Evolutionary conservation across 2,888 invertebrate species (phyloP), one percentile per base, ranked within the genome.

Genomic region (Caenorhabditis wallacei): DNA sequence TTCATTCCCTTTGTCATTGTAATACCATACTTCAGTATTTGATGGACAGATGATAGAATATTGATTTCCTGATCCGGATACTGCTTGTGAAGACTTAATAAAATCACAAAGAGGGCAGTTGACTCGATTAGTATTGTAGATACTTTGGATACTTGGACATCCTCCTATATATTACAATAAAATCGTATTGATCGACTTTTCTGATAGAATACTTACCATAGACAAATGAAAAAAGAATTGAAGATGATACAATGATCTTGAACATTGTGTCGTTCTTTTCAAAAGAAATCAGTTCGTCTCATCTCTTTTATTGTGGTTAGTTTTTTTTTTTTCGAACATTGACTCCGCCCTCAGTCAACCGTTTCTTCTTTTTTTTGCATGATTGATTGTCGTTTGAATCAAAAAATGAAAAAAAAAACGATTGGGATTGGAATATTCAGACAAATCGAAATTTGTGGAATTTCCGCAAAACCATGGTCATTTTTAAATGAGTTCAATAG

Each of bases 31-130:
- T 18, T 72, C 66, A 24, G 59, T 51, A 0, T 22, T 24, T 5
- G 72, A 2, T 3, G 80, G 80, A 46, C 80, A 80, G 7, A 48
- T 80, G 26, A 80, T 35, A 1, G 72, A 37, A 53, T 72, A 72
- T 46, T 68, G 59, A 35, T 61, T 68, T 0, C 61, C 72, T 1
- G 59, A 61, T 30, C 72, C 72, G 4, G 70, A 54, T 2, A 80
- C 22, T 18, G 71, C 51, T 30, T 68, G 66, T 5, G 51, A 7
- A 18, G 37, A 40, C 2, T 68, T 16, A 7, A 43, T 10, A 37
- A 72, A 80, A 1, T 80, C 59, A 59, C 80, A 80, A 1, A 66
- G 61, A 0, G 80, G 80, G 16, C 80, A 80, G 13, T 61, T 59
- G n/a, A 80, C 72, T 18, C 35, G 16, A 3, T 18, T 20, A 2